Base-by-base conservation (phyloP, 2,888 invertebrate species). In the Chydorus sphaericus region DNA sequence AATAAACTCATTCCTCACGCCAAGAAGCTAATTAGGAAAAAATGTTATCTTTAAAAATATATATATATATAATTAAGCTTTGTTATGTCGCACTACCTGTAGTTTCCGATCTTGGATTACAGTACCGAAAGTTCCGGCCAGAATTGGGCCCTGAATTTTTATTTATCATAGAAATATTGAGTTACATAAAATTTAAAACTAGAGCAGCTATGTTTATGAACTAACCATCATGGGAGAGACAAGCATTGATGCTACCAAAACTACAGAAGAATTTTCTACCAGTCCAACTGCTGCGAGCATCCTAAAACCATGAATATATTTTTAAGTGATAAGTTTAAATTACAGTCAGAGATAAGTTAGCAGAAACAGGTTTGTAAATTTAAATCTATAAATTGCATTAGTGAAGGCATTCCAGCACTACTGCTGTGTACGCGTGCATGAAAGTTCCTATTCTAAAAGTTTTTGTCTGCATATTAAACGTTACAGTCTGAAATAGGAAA, bases 141-240 rank as follows among this genome's bases (percentile, higher is more conserved):
- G 78, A 61, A 86, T 83, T 1, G 86, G 85, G 30, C 83, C 83
- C 82, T 82, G n/a, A n/a, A n/a, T n/a, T n/a, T n/a, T n/a, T n/a
- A n/a, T n/a, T n/a, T n/a, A n/a, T n/a, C n/a, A n/a, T n/a, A n/a
- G n/a, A n/a, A n/a, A n/a, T 44, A 26, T 5, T 29, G 14, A 53
- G 2, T 23, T 26, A 20, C 28, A 26, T 44, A 30, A 30, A 38
- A 37, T 44, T 39, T 11, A 23, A 37, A 51, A 54, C 20, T 14
- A 11, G 39, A 44, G 10, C 44, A 2, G 4, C 14, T 37, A 14
- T 11, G 6, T 38, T 3, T 4, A 38, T 50, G 10, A 8, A 33
- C 18, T 20, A 63, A 82, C 83, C 84, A 85, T 85, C 39, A 86
- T 72, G 0, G 85, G 85, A 0, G 85, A 85, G 57, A 86, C 82